Percentiles rank a stretch among this genome's conserved stretches.
Conservation (phyloP, 2,113 vertebrate genomes). For the Tichodroma muraria region DNA sequence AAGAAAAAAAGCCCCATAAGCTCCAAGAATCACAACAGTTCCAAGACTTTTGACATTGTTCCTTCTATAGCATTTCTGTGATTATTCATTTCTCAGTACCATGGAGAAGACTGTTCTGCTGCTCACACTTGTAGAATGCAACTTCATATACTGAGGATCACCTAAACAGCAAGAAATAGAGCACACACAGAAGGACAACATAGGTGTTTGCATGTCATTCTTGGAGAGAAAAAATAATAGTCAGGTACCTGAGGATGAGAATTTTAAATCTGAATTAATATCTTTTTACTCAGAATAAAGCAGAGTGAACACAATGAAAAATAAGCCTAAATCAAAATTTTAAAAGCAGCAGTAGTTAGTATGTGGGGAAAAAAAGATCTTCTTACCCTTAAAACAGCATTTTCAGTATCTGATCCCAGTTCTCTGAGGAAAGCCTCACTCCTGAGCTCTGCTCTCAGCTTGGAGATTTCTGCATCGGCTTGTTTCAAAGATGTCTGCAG, state of each 20-base stretch:
- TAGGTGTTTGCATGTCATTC: not conserved
- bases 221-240: not conserved
- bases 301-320: not conserved
- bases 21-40: not conserved
- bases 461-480: conserved; percentile 80
- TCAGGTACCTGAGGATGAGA: not conserved
- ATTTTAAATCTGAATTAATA: not conserved
- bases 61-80: not conserved
- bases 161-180: not conserved
- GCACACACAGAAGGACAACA: not conserved
- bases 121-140: not conserved
- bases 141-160: not conserved
- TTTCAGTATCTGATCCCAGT: conserved; percentile 79
- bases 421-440: conserved; percentile 78
- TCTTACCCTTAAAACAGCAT: conserved; percentile 81
- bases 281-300: not conserved
- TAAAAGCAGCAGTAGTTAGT: not conserved
- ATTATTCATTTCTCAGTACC: not conserved
- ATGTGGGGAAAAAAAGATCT: not conserved
- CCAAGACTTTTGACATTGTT: not conserved
- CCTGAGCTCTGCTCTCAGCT: conserved; percentile 82
- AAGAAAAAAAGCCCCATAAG: not conserved
- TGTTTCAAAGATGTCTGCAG: conserved; percentile 83
- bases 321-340: not conserved
- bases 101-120: not conserved